These are phyloP conservation scores for Pampusana beccarii DNA, from an alignment of 2,113 vertebrate species.

Conservation along the genomic window DNA sequence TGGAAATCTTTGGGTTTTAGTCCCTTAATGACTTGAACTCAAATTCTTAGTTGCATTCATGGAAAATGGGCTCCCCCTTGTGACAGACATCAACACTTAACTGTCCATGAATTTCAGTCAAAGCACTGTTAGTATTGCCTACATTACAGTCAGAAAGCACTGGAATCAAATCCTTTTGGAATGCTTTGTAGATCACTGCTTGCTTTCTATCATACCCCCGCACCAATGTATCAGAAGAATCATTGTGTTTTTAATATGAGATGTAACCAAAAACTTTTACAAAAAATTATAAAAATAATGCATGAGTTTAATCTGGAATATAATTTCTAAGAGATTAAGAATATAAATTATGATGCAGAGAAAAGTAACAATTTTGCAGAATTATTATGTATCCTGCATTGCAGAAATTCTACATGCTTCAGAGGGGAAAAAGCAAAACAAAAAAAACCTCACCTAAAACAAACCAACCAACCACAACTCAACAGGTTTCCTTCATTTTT, in stretches of 20 bases:
- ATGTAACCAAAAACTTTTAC: background rate
- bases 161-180: background rate
- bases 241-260: background rate
- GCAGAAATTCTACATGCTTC: background rate
- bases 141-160: background rate
- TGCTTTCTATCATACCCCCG: background rate
- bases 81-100: slow-evolving; percentile 24
- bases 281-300: background rate
- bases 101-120: background rate
- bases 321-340: background rate
- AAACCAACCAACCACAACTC: background rate
- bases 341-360: background rate
- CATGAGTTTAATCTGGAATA: background rate
- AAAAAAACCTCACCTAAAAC: background rate
- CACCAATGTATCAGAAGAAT: background rate
- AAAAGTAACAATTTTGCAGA: background rate
- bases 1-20: background rate
- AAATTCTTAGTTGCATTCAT: background rate
- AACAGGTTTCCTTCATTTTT: background rate
- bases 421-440: background rate
- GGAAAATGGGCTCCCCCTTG: slow-evolving; percentile 65
- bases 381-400: background rate
- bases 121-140: background rate
- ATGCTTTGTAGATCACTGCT: background rate
- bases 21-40: background rate